Percentiles rank a stretch among this genome's conserved stretches.
Evolutionary conservation across 2,797 vertebrate species (phyloP).

Genomic region (Gallinago nigripennis): DNA sequence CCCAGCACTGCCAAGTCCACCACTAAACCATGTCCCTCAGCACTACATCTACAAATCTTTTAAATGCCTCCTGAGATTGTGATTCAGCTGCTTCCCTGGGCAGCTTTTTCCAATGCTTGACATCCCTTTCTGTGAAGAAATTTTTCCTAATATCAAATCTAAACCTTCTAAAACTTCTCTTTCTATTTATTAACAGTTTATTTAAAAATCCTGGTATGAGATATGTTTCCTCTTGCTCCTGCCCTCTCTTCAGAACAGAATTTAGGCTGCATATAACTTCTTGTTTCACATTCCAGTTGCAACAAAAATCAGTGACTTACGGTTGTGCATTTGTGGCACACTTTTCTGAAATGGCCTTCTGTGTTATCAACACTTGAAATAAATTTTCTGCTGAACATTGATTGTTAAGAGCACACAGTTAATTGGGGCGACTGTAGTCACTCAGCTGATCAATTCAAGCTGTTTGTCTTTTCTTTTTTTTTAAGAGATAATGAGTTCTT

Average conservation of each 20-base stretch:
- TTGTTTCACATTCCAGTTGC: neutral
- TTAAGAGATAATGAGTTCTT: neutral
- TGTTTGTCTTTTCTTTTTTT: neutral
- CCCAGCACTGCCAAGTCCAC: neutral
- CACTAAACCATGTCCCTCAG: neutral
- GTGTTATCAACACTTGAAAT: neutral
- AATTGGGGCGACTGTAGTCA: neutral
- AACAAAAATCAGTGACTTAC: neutral
- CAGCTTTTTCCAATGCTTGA: neutral
- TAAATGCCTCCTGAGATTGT: neutral
- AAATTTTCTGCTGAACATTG: neutral
- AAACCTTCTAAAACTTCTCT: neutral
- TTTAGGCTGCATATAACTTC: accelerated
- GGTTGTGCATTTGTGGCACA: neutral
- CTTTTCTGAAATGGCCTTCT: neutral
- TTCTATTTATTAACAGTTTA: neutral
- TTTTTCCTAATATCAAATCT: neutral
- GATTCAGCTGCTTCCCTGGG: neutral
- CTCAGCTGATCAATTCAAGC: neutral
- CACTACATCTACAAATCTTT: neutral
- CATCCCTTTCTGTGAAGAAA: neutral
- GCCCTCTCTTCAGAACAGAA: neutral
- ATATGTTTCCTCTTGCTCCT: neutral
- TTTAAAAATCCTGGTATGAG: neutral
- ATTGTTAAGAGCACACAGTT: neutral